These are phyloP conservation scores for Cephalotes varians DNA, from an alignment of 2,888 invertebrate species.

Conservation along the genomic window DNA sequence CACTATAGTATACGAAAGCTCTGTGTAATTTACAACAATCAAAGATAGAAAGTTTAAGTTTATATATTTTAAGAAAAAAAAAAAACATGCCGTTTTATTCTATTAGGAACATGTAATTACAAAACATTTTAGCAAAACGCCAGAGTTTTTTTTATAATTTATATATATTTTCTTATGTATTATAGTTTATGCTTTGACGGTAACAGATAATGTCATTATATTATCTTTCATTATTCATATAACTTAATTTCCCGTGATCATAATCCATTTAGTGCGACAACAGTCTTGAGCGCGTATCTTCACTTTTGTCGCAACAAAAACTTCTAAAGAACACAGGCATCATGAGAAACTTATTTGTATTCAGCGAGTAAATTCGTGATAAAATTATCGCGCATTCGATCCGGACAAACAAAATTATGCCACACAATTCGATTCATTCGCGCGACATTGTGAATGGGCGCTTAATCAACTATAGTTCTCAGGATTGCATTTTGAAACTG, in stretches of 20 bases:
- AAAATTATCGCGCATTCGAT: constrained; percentile 13
- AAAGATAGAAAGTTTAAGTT: neutral
- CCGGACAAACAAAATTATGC: constrained; percentile 16
- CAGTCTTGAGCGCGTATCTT: constrained; percentile 9
- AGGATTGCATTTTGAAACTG: neutral
- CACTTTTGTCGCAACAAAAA: neutral
- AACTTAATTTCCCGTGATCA: neutral
- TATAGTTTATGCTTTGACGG: neutral
- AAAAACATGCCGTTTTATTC: neutral
- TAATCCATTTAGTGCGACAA: constrained; percentile 5
- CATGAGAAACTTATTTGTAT: neutral
- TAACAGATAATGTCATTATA: neutral
- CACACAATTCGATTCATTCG: constrained; percentile 12
- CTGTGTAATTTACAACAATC: neutral
- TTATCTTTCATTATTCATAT: constrained; percentile 2
- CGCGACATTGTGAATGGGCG: neutral
- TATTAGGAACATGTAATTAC: neutral
- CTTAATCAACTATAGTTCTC: neutral
- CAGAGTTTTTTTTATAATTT: constrained; percentile 12
- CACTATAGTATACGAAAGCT: neutral
- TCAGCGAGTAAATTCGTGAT: neutral
- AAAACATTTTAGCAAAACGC: neutral
- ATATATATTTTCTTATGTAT: neutral
- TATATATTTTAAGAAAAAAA: neutral
- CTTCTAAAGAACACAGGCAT: constrained; percentile 13